Conservation (phyloP, 2,797 vertebrate species). For the Pangasius larnaudii region DNA sequence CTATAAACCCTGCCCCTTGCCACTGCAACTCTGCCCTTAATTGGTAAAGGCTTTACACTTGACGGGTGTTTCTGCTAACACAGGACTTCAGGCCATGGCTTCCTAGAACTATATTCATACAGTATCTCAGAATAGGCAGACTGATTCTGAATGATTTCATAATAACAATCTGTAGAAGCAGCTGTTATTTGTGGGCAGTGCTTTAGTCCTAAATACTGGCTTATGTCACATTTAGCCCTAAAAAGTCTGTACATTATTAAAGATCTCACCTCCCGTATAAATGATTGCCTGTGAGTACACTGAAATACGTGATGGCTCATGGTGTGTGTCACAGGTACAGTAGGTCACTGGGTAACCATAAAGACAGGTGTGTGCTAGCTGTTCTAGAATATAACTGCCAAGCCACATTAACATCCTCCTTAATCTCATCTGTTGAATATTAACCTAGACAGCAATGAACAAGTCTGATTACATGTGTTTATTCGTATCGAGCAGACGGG, state of each 20-base stretch:
- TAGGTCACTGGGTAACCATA: conserved; percentile 22
- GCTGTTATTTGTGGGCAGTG: neutral
- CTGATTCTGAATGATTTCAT: neutral
- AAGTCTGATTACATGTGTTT: conserved; percentile 7
- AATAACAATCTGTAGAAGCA: neutral
- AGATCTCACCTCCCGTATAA: neutral
- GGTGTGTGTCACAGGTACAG: neutral
- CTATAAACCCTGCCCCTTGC: conserved; percentile 20
- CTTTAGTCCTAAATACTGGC: neutral
- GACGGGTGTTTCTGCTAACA: conserved; percentile 8
- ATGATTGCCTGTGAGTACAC: neutral
- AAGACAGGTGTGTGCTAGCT: conserved; percentile 53
- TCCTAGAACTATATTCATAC: conserved; percentile 1
- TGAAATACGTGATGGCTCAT: neutral
- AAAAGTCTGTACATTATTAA: neutral
- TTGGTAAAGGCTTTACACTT: conserved; percentile 49
- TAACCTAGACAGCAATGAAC: conserved; percentile 8
- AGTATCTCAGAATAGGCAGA: neutral
- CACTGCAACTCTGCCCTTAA: conserved; percentile 46
- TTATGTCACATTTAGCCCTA: neutral
- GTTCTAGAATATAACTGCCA: conserved; percentile 15
- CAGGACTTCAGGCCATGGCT: neutral
- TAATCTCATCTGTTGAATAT: conserved; percentile 30
- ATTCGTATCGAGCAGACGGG: neutral
- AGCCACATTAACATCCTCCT: conserved; percentile 19